Conservation (phyloP, 2,888 invertebrate genomes). For the Rotaria macrura region DNA sequence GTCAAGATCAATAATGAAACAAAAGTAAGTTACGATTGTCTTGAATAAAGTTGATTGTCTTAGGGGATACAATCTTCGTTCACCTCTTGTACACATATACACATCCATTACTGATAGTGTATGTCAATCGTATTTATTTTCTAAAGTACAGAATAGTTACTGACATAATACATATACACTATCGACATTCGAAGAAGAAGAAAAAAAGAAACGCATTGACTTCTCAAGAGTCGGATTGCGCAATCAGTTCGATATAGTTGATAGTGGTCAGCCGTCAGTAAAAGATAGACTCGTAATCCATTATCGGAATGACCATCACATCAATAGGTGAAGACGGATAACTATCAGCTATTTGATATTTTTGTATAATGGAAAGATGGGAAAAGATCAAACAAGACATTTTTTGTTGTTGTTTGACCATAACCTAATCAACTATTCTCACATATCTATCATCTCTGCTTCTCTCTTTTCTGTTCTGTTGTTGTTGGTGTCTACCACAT, state of each 20-base stretch:
- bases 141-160: not conserved
- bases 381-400: not conserved
- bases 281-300: not conserved
- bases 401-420: not conserved
- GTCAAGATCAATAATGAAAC: not conserved
- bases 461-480: not conserved
- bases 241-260: not conserved
- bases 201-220: not conserved
- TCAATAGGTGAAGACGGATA: not conserved
- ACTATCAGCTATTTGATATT: constrained; percentile 11
- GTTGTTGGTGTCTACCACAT: not conserved
- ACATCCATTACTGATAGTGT: not conserved
- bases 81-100: not conserved
- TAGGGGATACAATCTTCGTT: not conserved
- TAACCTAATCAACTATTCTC: not conserved
- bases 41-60: not conserved
- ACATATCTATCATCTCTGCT: not conserved
- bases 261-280: not conserved
- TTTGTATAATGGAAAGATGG: not conserved
- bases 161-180: not conserved
- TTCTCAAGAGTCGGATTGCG: not conserved
- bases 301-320: not conserved
- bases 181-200: not conserved
- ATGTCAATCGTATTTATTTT: not conserved
- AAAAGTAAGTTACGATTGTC: not conserved